These are phyloP conservation scores for Drosophila ficusphila DNA, from an alignment of 1,140 invertebrate genomes.

Conservation along the genomic window DNA sequence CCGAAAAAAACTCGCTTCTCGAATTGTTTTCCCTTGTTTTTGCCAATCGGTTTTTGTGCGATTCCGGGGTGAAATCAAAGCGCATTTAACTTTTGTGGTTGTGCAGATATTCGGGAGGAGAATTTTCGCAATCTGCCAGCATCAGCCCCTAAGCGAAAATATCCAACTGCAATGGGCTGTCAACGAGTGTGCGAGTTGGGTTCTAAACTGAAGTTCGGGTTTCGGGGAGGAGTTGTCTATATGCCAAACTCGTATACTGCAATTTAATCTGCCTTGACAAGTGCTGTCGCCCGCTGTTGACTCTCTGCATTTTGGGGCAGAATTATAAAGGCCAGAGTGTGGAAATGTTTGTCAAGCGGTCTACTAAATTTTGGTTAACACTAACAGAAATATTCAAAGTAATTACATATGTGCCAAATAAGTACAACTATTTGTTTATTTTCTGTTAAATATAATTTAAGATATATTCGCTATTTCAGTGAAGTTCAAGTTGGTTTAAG, in stretches of 20 bases:
- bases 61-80: constrained; percentile 69
- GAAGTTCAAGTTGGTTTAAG: too few species aligned
- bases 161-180: constrained; percentile 28
- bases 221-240: neutral
- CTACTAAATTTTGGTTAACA: neutral
- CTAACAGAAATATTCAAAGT: neutral
- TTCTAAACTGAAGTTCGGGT: neutral
- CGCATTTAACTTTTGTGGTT: constrained; percentile 79
- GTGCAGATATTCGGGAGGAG: constrained; percentile 26
- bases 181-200: constrained; percentile 9
- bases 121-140: constrained; percentile 25
- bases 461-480: too few species aligned
- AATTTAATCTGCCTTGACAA: constrained; percentile 71
- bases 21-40: constrained; percentile 49
- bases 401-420: too few species aligned
- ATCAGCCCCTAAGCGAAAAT: constrained; percentile 34
- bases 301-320: constrained; percentile 7
- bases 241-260: constrained; percentile 25
- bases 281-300: constrained; percentile 35
- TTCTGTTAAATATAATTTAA: too few species aligned
- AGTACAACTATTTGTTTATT: too few species aligned
- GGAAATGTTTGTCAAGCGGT: constrained; percentile 1
- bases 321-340: too few species aligned
- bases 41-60: constrained; percentile 27
- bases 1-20: constrained; percentile 45